A percentile compares a stretch with the other conserved stretches of the same genome.
These are phyloP conservation scores for Hanleya hanleyi DNA, from an alignment of 2,888 invertebrate genomes.

Conservation along the genomic window DNA sequence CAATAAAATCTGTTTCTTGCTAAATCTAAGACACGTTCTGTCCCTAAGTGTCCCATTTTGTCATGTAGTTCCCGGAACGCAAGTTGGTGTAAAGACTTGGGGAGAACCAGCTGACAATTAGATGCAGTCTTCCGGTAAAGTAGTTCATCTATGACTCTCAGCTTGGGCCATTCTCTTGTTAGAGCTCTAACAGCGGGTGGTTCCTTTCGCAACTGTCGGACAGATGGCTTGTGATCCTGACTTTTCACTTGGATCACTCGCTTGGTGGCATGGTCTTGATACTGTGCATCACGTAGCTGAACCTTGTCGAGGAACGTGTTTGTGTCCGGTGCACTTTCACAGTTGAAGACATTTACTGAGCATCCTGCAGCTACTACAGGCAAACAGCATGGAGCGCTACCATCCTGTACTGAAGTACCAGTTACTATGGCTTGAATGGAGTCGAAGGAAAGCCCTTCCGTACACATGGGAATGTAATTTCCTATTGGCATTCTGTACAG, in stretches of 20 bases:
- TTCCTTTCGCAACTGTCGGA: too few species aligned
- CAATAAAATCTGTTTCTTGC: background rate
- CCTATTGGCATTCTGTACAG: conserved; percentile 6
- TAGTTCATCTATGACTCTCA: background rate
- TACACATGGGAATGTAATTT: too few species aligned
- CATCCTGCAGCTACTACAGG: background rate
- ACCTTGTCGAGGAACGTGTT: background rate
- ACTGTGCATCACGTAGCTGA: background rate
- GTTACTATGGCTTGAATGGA: background rate
- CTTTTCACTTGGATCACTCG: background rate
- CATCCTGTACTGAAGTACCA: background rate
- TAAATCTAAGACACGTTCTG: background rate
- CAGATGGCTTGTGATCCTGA: background rate
- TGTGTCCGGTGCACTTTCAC: background rate
- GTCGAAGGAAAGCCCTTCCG: background rate
- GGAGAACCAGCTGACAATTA: background rate
- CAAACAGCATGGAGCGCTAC: background rate
- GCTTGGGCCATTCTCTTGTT: background rate
- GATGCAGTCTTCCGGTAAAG: background rate
- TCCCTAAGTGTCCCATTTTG: conserved; percentile 7
- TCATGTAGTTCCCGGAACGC: conserved; percentile 1
- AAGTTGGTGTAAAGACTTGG: background rate
- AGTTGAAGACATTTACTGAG: background rate
- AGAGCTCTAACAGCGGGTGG: background rate
- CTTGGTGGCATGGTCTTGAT: background rate